Percentiles rank a stretch among this genome's conserved stretches.
Conservation (phyloP, 37 sponge, comb jelly and placozoan genomes). For the Geodia barretti region DNA sequence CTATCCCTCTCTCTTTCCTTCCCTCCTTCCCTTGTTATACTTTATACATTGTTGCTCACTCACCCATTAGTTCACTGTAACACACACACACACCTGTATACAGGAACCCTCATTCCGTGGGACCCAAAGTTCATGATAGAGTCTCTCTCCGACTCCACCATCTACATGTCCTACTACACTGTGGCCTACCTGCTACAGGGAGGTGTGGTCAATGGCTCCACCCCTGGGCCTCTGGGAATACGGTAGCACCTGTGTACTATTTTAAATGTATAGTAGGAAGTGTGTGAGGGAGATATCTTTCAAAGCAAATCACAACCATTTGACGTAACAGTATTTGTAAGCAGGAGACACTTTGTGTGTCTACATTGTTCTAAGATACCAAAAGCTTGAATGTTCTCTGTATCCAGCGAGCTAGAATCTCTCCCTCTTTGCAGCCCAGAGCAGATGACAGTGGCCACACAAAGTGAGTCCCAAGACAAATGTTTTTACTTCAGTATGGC, state of each 20-base stretch:
- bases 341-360: too few species aligned
- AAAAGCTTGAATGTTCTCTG: too few species aligned
- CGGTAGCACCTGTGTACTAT: constrained; percentile 1
- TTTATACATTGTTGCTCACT: too few species aligned
- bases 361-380: too few species aligned
- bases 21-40: neutral
- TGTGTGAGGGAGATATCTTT: neutral
- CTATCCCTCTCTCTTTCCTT: neutral
- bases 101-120: constrained; percentile 94
- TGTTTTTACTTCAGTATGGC: too few species aligned
- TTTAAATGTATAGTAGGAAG: neutral
- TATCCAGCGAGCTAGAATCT: neutral
- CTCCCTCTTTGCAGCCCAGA: too few species aligned
- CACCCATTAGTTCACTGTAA: neutral
- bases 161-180: constrained; percentile 99
- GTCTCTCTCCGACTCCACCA: constrained; percentile 98
- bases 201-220: constrained; percentile 85
- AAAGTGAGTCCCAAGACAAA: too few species aligned
- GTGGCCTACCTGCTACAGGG: constrained; percentile 95
- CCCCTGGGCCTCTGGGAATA: constrained; percentile 79
- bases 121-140: constrained; percentile 94
- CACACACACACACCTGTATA: neutral
- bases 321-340: neutral
- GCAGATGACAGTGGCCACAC: too few species aligned
- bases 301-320: too few species aligned